Evolutionary conservation across 2,113 vertebrate genomes (phyloP), one percentile per base, ranked within the genome.

Genomic region (Gasterosteus nipponicus): DNA sequence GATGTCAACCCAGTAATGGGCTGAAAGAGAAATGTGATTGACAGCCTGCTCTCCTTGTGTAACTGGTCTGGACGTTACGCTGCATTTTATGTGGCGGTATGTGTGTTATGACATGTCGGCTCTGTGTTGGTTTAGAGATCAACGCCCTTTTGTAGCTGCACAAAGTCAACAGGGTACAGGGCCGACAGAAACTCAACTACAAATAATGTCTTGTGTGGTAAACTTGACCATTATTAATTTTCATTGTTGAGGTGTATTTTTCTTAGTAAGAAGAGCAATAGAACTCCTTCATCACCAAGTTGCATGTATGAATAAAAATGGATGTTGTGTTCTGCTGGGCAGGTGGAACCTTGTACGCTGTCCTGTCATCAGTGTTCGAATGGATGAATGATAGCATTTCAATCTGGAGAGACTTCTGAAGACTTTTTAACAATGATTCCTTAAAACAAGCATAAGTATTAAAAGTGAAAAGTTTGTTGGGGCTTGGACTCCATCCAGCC

Each of bases 1-100:
- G 66, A 33, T 41, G 65, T 44, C 31, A 11, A 44, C 42, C 56
- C 26, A 26, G 2, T 78, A 60, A 44, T 70, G n/a, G 54, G n/a
- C 67, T 44, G 4, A 1, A 75, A 42, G 51, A 47, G 0, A 49
- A 14, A 26, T 57, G 33, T 61, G 70, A 78, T 10, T 78, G 70
- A 74, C 69, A 61, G 56, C 60, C 35, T 61, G 83, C 42, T 61
- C 54, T 80, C 59, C 78, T 49, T 54, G 78, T 81, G 22, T 51
- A 75, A 81, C 83, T 67, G 54, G 69, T 81, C 54, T 42, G 59
- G 73, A 44, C 12, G 18, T 82, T 67, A 67, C 39, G 42, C 66
- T 67, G 68, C 33, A 56, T 66, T 66, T 67, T 22, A 61, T 49
- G 39, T 67, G 51, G 49, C 26, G 1, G 57, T 76, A 67, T 19